Percentiles rank a stretch among this genome's conserved stretches.
These are phyloP conservation scores for Onychostruthus taczanowskii DNA, from an alignment of 2,113 vertebrate genomes.

Conservation along the genomic window DNA sequence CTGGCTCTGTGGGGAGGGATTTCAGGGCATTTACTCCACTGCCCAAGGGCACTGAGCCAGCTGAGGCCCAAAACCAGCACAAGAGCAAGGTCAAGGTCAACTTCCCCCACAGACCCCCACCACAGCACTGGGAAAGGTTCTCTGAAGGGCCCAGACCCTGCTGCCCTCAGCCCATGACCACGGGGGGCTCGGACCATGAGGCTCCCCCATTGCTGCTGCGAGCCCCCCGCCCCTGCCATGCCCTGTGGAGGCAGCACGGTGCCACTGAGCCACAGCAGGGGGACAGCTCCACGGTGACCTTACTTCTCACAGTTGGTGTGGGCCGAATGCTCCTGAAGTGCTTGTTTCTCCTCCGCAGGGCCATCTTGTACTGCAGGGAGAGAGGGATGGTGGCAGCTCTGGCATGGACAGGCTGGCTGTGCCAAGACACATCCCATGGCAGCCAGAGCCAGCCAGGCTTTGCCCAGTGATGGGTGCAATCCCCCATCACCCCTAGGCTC, in stretches of 20 bases:
- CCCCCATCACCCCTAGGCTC: neutral
- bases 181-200: rapidly evolving
- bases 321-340: slow-evolving; percentile 77
- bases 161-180: rapidly evolving
- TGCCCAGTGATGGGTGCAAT: rapidly evolving
- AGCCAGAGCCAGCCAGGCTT: neutral
- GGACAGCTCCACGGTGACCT: neutral
- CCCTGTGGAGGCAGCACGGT: rapidly evolving
- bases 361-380: slow-evolving; percentile 70
- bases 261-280: rapidly evolving
- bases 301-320: slow-evolving; percentile 78
- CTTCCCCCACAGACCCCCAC: neutral
- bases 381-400: neutral
- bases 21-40: neutral
- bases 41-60: neutral
- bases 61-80: neutral
- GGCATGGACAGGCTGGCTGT: rapidly evolving
- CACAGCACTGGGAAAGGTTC: rapidly evolving
- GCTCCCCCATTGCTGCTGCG: rapidly evolving
- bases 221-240: rapidly evolving
- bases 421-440: rapidly evolving
- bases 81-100: neutral
- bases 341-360: slow-evolving; percentile 75
- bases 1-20: neutral
- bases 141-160: neutral